A percentile compares a stretch with the other conserved stretches of the same genome.
Evolutionary conservation across 2,113 vertebrate species (phyloP).

Genomic region (Connochaetes taurinus): DNA sequence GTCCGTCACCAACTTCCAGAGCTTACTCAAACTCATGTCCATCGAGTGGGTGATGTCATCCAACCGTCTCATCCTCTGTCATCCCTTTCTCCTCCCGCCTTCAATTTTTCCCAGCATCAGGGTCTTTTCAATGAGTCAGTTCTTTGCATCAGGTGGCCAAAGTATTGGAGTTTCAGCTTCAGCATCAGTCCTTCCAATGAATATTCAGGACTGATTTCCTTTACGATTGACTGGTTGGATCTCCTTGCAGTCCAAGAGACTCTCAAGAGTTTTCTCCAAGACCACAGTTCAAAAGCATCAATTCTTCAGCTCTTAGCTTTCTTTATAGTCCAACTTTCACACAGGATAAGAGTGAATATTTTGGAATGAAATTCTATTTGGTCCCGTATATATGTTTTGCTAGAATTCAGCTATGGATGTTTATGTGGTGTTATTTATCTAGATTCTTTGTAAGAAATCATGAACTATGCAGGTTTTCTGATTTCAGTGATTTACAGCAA

Average conservation of each 20-base stretch:
- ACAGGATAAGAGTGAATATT: not conserved
- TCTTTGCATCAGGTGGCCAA: not conserved
- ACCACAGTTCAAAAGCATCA: not conserved
- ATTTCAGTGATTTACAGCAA: not conserved
- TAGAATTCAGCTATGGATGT: slow-evolving; percentile 22
- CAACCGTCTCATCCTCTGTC: not conserved
- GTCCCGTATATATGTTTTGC: not conserved
- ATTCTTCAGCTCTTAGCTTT: not conserved
- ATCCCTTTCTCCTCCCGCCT: fast-evolving
- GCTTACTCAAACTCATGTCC: not conserved
- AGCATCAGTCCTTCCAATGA: not conserved
- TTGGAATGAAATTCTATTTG: slow-evolving; percentile 25
- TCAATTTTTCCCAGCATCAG: not conserved
- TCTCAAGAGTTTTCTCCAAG: not conserved
- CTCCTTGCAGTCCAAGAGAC: not conserved
- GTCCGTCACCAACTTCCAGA: not conserved
- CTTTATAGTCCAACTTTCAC: not conserved
- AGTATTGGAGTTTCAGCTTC: not conserved
- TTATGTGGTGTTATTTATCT: not conserved
- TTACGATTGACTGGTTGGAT: not conserved
- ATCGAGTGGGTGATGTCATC: not conserved
- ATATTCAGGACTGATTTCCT: not conserved
- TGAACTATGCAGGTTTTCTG: not conserved
- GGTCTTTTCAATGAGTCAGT: not conserved
- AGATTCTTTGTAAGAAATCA: not conserved